Conservation (phyloP, 2,797 vertebrate species). For the Sebastes itinus region DNA sequence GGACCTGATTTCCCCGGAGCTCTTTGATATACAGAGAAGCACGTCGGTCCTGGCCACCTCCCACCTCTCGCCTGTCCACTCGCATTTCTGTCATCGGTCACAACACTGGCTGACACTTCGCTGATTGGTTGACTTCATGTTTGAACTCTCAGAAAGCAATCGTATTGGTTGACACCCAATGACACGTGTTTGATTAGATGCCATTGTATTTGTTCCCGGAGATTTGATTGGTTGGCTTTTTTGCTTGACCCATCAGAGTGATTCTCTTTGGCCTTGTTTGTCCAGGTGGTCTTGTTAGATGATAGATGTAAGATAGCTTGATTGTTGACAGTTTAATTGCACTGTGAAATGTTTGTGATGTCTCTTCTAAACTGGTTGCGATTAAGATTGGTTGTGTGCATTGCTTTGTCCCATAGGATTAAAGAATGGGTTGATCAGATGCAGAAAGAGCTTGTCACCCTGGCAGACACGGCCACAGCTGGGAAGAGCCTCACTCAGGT, state of each 20-base stretch:
- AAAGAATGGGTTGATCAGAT: slow-evolving; percentile 98
- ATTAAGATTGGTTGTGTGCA: slow-evolving; percentile 28
- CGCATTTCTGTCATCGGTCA: slow-evolving; percentile 44
- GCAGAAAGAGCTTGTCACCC: slow-evolving; percentile 92
- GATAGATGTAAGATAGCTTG: slow-evolving; percentile 7
- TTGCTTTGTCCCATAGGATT: slow-evolving; percentile 83
- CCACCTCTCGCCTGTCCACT: slow-evolving; percentile 43
- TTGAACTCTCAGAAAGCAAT: slow-evolving; percentile 58
- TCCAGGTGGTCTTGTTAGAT: slow-evolving; percentile 10
- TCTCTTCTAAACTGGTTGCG: slow-evolving; percentile 10
- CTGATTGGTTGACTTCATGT: slow-evolving; percentile 56
- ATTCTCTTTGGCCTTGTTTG: slow-evolving; percentile 50
- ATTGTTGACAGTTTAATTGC: slow-evolving; percentile 66
- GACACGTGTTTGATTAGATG: slow-evolving; percentile 47
- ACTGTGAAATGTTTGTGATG: slow-evolving; percentile 30
- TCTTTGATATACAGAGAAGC: slow-evolving; percentile 65
- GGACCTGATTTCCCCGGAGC: slow-evolving; percentile 32
- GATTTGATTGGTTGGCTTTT: slow-evolving; percentile 57
- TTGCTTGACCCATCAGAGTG: slow-evolving; percentile 22
- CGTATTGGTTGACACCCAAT: slow-evolving; percentile 51
- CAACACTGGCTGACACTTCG: slow-evolving; percentile 37
- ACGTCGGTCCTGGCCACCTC: slow-evolving; percentile 23
- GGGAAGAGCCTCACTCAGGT: slow-evolving; percentile 89
- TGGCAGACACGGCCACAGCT: slow-evolving; percentile 91
- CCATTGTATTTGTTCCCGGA: slow-evolving; percentile 40